phyloP scores from a whole-genome alignment of 2,888 invertebrate species.

The Ophion costatus region DNA sequence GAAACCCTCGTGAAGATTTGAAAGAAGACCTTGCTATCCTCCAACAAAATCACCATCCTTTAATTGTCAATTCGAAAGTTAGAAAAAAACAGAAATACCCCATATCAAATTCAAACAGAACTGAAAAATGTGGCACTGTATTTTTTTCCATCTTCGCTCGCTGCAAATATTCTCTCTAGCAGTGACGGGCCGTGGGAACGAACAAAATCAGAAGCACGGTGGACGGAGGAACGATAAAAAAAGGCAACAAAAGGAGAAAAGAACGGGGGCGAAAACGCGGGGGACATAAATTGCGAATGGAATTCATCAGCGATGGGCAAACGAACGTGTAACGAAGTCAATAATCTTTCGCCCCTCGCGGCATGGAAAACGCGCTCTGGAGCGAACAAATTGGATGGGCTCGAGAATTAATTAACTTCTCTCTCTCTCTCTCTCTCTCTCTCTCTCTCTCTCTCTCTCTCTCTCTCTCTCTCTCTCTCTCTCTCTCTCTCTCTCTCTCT shows the following conservation, averaged over 20 bases:
- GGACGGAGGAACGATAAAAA: background rate
- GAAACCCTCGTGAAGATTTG: too few species aligned
- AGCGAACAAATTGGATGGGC: constrained; percentile 37
- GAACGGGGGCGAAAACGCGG: constrained; percentile 8
- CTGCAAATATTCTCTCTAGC: background rate
- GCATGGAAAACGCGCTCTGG: constrained; percentile 10
- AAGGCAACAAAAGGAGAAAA: background rate
- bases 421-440: constrained; percentile 19
- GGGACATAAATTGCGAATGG: constrained; percentile 57
- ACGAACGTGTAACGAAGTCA: constrained; percentile 69
- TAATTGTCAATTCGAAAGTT: too few species aligned
- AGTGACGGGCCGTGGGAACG: background rate
- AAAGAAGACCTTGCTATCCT: too few species aligned
- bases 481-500: background rate
- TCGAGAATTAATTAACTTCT: constrained; percentile 64
- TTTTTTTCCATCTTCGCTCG: background rate
- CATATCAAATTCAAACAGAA: too few species aligned
- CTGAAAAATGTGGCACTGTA: too few species aligned
- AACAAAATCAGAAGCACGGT: background rate
- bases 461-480: background rate
- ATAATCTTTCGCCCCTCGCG: constrained; percentile 66
- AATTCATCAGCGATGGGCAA: constrained; percentile 66
- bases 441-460: background rate
- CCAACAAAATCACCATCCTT: too few species aligned
- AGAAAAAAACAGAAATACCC: too few species aligned